phyloP scores from a whole-genome alignment of 2,113 vertebrate species.

The Ameiurus melas region DNA sequence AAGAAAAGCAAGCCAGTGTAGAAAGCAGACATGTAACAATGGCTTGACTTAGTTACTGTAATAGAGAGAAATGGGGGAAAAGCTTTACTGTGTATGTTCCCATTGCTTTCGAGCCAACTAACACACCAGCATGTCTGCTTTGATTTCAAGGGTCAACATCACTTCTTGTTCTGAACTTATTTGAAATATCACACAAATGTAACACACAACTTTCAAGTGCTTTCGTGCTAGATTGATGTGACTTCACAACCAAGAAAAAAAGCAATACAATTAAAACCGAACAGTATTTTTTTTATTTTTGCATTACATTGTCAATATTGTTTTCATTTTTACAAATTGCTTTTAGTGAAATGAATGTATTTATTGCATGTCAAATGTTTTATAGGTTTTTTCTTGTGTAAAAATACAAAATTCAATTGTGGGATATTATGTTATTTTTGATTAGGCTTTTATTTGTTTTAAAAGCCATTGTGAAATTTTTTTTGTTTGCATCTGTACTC shows the following conservation, averaged over 20 bases:
- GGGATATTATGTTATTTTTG: conserved; percentile 64
- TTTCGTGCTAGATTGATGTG: conserved; percentile 52
- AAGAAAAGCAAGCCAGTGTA: conserved; percentile 6
- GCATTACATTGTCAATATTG: conserved; percentile 67
- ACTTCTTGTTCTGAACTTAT: conserved; percentile 52
- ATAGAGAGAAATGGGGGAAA: neutral
- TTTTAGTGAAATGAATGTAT: conserved; percentile 81
- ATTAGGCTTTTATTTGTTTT: conserved; percentile 75
- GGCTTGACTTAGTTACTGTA: conserved; percentile 20
- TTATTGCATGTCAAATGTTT: conserved; percentile 82
- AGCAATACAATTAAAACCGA: conserved; percentile 70
- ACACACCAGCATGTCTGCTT: conserved; percentile 52
- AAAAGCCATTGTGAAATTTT: conserved; percentile 73
- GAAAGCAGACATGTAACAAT: conserved; percentile 20
- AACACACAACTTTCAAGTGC: conserved; percentile 49
- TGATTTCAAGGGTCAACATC: conserved; percentile 51
- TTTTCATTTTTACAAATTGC: conserved; percentile 61
- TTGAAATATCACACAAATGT: conserved; percentile 52
- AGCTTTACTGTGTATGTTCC: conserved; percentile 45
- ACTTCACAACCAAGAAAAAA: conserved; percentile 46
- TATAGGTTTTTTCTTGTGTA: conserved; percentile 61
- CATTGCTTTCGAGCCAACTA: conserved; percentile 47
- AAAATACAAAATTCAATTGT: conserved; percentile 70
- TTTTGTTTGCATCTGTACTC: conserved; percentile 72
- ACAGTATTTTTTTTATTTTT: conserved; percentile 70